Evolutionary conservation across 2,888 invertebrate genomes (phyloP).

Genomic region (Cerastis leucographa): DNA sequence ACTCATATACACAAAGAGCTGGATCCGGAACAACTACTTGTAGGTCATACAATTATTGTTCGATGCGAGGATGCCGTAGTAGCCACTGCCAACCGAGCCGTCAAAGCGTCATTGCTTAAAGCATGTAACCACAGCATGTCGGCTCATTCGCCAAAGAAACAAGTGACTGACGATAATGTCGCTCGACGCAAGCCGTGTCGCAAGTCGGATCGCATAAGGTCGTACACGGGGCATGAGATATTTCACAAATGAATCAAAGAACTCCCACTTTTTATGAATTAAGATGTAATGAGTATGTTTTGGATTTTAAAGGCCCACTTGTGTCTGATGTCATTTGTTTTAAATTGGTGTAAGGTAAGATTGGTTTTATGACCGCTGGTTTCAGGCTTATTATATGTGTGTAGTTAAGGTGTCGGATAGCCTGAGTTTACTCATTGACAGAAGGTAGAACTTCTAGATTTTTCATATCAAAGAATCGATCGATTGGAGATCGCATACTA

Average conservation of each 20-base stretch:
- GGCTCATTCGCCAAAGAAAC: no score
- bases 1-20: no score
- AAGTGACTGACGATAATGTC: background rate
- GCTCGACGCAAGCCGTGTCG: background rate
- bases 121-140: no score
- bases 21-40: no score
- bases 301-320: conserved; percentile 14
- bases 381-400: background rate
- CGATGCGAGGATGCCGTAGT: no score
- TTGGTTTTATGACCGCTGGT: background rate
- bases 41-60: no score
- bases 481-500: no score
- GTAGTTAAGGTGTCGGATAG: background rate
- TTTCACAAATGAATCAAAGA: conserved; percentile 59
- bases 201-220: background rate
- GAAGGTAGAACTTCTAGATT: background rate
- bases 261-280: conserved; percentile 60
- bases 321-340: conserved; percentile 45
- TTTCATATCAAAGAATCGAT: no score
- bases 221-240: conserved; percentile 12
- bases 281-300: conserved; percentile 34
- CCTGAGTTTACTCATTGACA: background rate
- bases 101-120: no score
- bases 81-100: no score
- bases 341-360: conserved; percentile 20